phyloP scores from a whole-genome alignment of 2,888 invertebrate genomes.

The Pantelozetes paolii region DNA sequence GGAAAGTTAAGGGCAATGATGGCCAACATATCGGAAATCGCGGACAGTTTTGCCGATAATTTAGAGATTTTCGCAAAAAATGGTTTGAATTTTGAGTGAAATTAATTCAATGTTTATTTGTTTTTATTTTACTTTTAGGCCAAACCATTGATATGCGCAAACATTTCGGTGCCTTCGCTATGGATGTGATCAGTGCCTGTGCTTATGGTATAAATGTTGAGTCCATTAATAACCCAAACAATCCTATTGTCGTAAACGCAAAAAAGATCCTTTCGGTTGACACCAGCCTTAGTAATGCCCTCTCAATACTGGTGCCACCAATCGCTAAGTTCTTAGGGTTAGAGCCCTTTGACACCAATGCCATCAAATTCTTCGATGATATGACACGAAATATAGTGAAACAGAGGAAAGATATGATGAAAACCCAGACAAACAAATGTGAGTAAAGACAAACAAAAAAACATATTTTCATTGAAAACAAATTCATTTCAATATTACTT shows the following conservation, averaged over 20 bases:
- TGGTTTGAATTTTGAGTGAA: neutral
- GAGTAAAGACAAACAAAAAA: neutral
- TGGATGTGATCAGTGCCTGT: slow-evolving; percentile 41
- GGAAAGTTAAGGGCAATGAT: slow-evolving; percentile 40
- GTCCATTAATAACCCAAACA: slow-evolving; percentile 29
- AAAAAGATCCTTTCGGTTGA: slow-evolving; percentile 28
- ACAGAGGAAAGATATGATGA: neutral
- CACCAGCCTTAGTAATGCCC: neutral
- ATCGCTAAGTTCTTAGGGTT: slow-evolving; percentile 15
- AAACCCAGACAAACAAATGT: neutral
- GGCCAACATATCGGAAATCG: neutral
- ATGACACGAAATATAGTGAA: slow-evolving; percentile 25
- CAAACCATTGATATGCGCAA: slow-evolving; percentile 26
- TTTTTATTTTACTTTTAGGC: neutral
- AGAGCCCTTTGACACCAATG: slow-evolving; percentile 30
- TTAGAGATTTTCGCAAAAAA: neutral
- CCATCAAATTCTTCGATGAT: slow-evolving; percentile 32
- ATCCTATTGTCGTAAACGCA: slow-evolving; percentile 37
- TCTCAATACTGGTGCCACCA: neutral
- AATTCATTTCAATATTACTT: neutral
- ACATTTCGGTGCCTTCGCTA: slow-evolving; percentile 37
- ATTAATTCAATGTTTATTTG: neutral
- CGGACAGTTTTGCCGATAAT: neutral
- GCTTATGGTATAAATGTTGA: slow-evolving; percentile 40
- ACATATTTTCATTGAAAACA: neutral